Percentiles rank a stretch among this genome's conserved stretches.
Conservation (phyloP, 2,113 vertebrate genomes). For the Myocastor coypus region DNA sequence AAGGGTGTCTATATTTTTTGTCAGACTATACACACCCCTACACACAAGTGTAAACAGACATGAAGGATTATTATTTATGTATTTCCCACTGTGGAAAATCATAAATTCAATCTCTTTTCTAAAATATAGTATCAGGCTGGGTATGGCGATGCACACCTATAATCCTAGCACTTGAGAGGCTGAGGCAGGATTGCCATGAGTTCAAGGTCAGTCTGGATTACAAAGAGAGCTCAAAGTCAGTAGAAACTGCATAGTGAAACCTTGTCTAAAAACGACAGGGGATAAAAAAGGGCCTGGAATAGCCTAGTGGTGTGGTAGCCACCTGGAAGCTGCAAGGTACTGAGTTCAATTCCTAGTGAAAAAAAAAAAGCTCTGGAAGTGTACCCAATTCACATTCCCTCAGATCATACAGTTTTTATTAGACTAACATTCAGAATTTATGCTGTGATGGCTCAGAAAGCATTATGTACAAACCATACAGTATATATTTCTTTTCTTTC, state of each 20-base stretch:
- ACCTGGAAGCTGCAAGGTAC: too few species aligned
- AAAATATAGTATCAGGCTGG: not conserved
- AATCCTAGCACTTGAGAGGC: too few species aligned
- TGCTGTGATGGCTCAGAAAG: constrained; percentile 1
- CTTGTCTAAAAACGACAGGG: too few species aligned
- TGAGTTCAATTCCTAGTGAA: too few species aligned
- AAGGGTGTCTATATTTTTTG: not conserved
- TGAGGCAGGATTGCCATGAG: too few species aligned
- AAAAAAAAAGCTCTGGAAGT: not conserved
- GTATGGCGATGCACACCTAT: too few species aligned
- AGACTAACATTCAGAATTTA: not conserved
- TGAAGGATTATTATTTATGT: not conserved
- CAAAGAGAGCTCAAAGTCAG: too few species aligned
- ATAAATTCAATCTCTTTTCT: constrained; percentile 15
- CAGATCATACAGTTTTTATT: not conserved
- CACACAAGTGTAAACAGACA: not conserved
- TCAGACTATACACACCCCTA: not conserved
- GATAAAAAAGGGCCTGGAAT: too few species aligned
- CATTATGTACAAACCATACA: not conserved
- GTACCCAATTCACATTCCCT: not conserved
- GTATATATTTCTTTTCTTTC: too few species aligned
- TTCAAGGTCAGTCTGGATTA: too few species aligned
- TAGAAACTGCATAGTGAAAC: too few species aligned
- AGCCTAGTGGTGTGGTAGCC: too few species aligned
- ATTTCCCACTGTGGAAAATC: not conserved